phyloP scores from a whole-genome alignment of 2,797 vertebrate species.

The Catostomus latipinnis region DNA sequence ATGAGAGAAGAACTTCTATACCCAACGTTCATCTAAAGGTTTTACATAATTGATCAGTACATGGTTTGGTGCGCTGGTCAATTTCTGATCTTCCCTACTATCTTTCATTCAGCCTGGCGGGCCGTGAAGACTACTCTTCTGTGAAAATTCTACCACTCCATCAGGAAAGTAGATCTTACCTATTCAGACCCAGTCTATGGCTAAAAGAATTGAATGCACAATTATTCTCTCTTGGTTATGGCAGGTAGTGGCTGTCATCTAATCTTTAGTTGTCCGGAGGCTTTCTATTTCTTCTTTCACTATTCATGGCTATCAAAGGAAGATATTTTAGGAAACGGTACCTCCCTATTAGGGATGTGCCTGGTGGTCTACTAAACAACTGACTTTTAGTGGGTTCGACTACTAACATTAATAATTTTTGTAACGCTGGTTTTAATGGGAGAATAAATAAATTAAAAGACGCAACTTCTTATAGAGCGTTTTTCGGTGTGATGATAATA shows the following conservation, averaged over 20 bases:
- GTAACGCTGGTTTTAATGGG: no score
- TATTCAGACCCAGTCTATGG: background rate
- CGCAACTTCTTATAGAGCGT: no score
- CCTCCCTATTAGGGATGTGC: no score
- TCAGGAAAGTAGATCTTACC: background rate
- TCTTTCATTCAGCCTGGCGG: conserved; percentile 21
- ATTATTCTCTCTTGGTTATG: background rate
- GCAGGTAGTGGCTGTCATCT: background rate
- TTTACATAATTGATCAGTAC: conserved; percentile 41
- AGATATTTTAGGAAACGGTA: background rate
- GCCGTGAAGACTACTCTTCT: background rate
- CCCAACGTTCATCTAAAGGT: background rate
- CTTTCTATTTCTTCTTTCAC: background rate
- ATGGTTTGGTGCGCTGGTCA: conserved; percentile 10
- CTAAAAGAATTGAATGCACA: conserved; percentile 1
- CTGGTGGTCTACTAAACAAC: no score
- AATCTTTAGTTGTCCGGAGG: background rate
- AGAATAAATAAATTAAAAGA: no score
- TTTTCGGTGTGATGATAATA: no score
- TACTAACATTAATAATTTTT: no score
- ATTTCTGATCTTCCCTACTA: conserved; percentile 20
- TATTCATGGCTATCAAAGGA: background rate
- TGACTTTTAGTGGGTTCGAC: no score
- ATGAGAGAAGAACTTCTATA: conserved; percentile 14
- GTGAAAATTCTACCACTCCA: conserved; percentile 14